Evolutionary conservation across 2,888 invertebrate genomes (phyloP).

Genomic region (Andrena marginata): DNA sequence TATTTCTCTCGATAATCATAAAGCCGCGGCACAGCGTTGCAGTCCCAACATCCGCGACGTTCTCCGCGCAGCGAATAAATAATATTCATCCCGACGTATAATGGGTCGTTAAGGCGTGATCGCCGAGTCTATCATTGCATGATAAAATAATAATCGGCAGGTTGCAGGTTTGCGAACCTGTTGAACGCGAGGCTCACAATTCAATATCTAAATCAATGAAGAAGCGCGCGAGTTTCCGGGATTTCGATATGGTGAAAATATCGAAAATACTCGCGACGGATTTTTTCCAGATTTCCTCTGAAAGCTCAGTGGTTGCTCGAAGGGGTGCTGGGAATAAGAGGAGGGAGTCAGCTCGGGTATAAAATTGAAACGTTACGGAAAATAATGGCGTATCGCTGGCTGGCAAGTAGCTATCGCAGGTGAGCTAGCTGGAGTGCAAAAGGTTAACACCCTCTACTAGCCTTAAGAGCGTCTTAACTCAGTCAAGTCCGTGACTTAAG

Average conservation of each 20-base stretch:
- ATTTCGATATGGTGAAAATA: background rate
- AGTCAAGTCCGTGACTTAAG: slow-evolving; percentile 75
- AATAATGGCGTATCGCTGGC: slow-evolving; percentile 72
- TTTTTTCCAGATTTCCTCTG: too few species aligned
- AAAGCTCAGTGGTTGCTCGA: too few species aligned
- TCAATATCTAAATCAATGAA: background rate
- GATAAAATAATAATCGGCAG: slow-evolving; percentile 11
- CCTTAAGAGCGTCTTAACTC: slow-evolving; percentile 75
- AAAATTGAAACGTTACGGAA: slow-evolving; percentile 75
- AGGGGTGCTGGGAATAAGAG: background rate
- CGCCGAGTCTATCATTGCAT: background rate
- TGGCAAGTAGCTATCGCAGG: slow-evolving; percentile 74
- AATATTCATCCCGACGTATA: slow-evolving; percentile 19
- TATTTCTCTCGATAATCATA: slow-evolving; percentile 7
- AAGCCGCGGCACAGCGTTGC: background rate
- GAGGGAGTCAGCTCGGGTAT: slow-evolving; percentile 13
- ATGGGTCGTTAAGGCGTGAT: slow-evolving; percentile 1
- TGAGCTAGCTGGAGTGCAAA: slow-evolving; percentile 72
- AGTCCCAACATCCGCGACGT: background rate
- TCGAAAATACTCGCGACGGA: too few species aligned
- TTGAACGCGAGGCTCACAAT: background rate
- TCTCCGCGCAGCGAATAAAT: slow-evolving; percentile 12
- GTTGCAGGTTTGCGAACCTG: background rate
- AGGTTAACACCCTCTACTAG: slow-evolving; percentile 81
- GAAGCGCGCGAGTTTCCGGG: background rate